Conservation (phyloP, 2,113 vertebrate genomes). For the Nannobrachium achirus region DNA sequence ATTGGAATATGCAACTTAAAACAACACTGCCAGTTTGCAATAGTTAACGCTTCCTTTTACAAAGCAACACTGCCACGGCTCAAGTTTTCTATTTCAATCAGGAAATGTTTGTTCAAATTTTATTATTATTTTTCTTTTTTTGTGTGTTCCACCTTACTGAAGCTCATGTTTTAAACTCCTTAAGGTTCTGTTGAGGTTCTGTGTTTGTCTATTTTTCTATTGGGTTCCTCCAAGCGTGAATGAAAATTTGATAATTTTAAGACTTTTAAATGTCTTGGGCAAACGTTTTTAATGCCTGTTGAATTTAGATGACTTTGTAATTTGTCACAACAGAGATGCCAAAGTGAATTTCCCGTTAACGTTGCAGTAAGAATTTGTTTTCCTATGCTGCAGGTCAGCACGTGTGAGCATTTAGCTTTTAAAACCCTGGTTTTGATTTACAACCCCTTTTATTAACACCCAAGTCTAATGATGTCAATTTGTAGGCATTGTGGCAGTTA, state of each 20-base stretch:
- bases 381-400: constrained; percentile 74
- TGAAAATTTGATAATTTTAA: constrained; percentile 18
- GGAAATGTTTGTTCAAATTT: neutral
- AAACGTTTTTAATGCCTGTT: constrained; percentile 17
- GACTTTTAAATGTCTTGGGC: neutral
- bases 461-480: constrained; percentile 6
- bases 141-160: constrained; percentile 22
- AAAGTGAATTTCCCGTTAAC: constrained; percentile 66
- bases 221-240: neutral
- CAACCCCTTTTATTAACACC: constrained; percentile 4
- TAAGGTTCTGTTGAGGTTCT: constrained; percentile 46
- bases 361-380: constrained; percentile 56
- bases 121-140: neutral
- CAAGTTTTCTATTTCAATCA: neutral
- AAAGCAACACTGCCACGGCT: constrained; percentile 27
- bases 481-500: constrained; percentile 6
- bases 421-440: constrained; percentile 41
- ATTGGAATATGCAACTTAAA: neutral
- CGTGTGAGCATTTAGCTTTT: constrained; percentile 25
- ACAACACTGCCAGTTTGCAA: constrained; percentile 16
- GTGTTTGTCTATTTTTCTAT: constrained; percentile 14
- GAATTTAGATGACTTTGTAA: constrained; percentile 11
- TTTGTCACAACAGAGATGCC: constrained; percentile 29
- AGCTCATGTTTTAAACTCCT: constrained; percentile 64
- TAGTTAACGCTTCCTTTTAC: neutral